Percentiles rank a stretch among this genome's conserved stretches.
These are phyloP conservation scores for Aphodius sticticus DNA, from an alignment of 2,888 invertebrate genomes.

Conservation along the genomic window DNA sequence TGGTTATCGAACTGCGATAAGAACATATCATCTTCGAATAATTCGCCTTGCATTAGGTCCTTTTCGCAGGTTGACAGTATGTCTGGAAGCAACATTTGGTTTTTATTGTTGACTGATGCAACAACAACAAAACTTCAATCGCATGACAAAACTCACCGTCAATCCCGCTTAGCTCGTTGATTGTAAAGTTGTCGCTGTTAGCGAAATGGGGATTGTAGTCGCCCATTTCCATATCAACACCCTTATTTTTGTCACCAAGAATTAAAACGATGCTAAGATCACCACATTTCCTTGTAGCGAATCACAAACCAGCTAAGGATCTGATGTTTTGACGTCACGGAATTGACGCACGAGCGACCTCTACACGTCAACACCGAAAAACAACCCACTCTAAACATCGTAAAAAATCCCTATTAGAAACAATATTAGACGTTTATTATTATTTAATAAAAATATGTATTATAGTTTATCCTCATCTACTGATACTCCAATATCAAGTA, in stretches of 20 bases:
- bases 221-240: slow-evolving; percentile 55
- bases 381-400: no score
- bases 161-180: slow-evolving; percentile 73
- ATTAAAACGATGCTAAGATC: slow-evolving; percentile 53
- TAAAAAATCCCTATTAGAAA: no score
- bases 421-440: no score
- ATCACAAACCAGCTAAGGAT: slow-evolving; percentile 63
- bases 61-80: slow-evolving; percentile 72
- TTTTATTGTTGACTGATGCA: slow-evolving; percentile 31
- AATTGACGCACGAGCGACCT: slow-evolving; percentile 33
- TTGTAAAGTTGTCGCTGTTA: slow-evolving; percentile 67
- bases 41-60: slow-evolving; percentile 66
- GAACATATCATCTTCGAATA: slow-evolving; percentile 64
- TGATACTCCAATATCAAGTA: no score
- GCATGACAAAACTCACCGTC: slow-evolving; percentile 65
- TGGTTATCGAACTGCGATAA: slow-evolving; percentile 62
- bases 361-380: slow-evolving; percentile 25
- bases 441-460: no score
- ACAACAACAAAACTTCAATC: slow-evolving; percentile 24
- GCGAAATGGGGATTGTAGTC: slow-evolving; percentile 59
- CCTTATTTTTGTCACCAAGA: slow-evolving; percentile 48
- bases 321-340: slow-evolving; percentile 70
- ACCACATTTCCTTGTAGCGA: slow-evolving; percentile 59
- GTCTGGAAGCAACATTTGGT: slow-evolving; percentile 61
- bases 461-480: no score